Evolutionary conservation across 2,797 vertebrate genomes (phyloP), one percentile per base, ranked within the genome.

Genomic region (Gouania willdenowi): DNA sequence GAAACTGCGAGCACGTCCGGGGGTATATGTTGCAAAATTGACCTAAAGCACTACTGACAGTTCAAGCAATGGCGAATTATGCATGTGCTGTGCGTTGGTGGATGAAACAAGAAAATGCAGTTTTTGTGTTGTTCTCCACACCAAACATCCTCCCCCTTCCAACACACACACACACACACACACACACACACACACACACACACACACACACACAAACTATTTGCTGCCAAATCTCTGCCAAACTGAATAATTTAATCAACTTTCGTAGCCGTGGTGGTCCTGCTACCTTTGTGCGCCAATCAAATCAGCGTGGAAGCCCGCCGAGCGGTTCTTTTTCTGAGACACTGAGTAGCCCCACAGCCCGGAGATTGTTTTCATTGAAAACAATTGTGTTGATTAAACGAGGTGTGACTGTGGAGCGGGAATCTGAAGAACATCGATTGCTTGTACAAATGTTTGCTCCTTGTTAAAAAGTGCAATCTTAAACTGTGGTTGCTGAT

Each of bases 241-340:
- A 83, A 80, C 77, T 87, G 85, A 90, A 91, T 92, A 88, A 92
- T 89, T 92, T 84, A 91, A 88, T 86, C 84, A 79, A 79, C 66
- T 66, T 69, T 81, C 75, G 68, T 80, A 77, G 74, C 77, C 37
- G 59, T 63, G 63, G 74, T 70, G 66, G 79, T 77, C 73, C 53
- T 63, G 75, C 69, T 83, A 79, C 81, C 71, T 66, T 81, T 83
- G 20, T 75, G 70, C 84, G 88, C 81, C 86, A 79, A 81, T 85
- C 57, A 86, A 80, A 82, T 86, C 74, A 63, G 86, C 70, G 72
- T 62, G 75, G 71, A 82, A 79, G 54, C 58, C 71, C 30, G 54
- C 66, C 55, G 71, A 74, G 65, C 67, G 70, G 57, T 66, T 75
- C 64, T 77, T 81, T 83, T 81, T 83, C 76, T 71, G 56, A 86